These are phyloP conservation scores for Nothocercus nigrocapillus DNA, from an alignment of 2,113 vertebrate species.

Conservation along the genomic window DNA sequence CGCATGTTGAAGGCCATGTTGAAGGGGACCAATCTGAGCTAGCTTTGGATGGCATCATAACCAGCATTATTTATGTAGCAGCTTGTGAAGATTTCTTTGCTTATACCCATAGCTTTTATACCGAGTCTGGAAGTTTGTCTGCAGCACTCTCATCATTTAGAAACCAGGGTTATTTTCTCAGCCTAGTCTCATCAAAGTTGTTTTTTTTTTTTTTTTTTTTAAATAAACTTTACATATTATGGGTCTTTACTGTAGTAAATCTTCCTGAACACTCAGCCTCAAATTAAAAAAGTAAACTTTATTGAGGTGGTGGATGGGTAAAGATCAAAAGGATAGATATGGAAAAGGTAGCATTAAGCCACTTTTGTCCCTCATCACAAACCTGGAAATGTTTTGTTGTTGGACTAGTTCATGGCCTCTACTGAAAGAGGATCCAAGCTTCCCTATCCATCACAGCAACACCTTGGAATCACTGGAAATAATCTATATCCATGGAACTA, in stretches of 20 bases:
- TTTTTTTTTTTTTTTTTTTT: background rate
- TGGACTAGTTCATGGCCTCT: background rate
- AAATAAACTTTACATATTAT: background rate
- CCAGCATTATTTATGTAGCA: slow-evolving; percentile 46
- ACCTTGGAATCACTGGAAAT: background rate
- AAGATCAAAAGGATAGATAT: background rate
- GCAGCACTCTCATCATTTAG: background rate
- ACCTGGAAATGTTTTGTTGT: background rate
- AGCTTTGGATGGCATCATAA: background rate
- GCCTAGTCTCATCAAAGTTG: background rate
- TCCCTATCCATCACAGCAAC: background rate
- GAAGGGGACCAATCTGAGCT: slow-evolving; percentile 11
- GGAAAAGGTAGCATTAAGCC: background rate
- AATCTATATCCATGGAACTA: background rate
- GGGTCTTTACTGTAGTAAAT: background rate
- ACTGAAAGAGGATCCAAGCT: background rate
- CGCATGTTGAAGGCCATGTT: slow-evolving; percentile 1
- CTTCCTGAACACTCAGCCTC: background rate
- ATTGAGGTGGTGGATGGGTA: background rate
- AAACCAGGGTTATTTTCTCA: background rate
- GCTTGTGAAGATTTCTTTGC: slow-evolving; percentile 23
- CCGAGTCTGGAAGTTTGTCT: background rate
- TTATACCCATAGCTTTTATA: background rate
- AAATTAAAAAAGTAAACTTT: background rate
- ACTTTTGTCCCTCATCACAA: background rate